These are phyloP conservation scores for Eumeta japonica DNA, from an alignment of 1,140 invertebrate genomes.

Conservation along the genomic window DNA sequence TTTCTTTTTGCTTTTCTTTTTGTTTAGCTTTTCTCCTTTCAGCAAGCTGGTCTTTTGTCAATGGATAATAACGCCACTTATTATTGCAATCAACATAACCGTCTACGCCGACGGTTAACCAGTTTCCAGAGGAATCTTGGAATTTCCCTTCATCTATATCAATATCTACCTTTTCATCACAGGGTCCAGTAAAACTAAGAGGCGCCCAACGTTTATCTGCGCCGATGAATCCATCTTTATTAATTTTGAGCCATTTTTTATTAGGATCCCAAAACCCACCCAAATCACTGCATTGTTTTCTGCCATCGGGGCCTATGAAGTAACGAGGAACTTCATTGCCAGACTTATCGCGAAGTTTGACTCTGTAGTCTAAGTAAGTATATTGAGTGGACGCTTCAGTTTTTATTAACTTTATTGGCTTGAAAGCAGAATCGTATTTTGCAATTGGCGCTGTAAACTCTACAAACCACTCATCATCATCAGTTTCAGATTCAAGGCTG, in stretches of 20 bases:
- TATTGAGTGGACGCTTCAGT: conserved; percentile 31
- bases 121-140: conserved; percentile 29
- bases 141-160: conserved; percentile 36
- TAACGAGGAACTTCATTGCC: conserved; percentile 42
- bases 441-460: conserved; percentile 47
- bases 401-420: conserved; percentile 31
- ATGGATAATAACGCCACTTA: conserved; percentile 34
- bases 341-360: conserved; percentile 36
- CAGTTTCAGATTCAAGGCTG: conserved; percentile 30
- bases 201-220: conserved; percentile 43
- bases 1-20: conserved; percentile 15
- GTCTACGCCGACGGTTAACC: conserved; percentile 39
- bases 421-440: conserved; percentile 33
- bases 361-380: conserved; percentile 39
- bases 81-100: conserved; percentile 33
- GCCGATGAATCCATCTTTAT: conserved; percentile 37
- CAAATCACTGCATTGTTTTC: conserved; percentile 43
- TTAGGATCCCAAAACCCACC: conserved; percentile 47
- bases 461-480: conserved; percentile 46
- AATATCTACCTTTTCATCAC: conserved; percentile 31
- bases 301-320: conserved; percentile 44
- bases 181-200: conserved; percentile 33
- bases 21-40: conserved; percentile 9
- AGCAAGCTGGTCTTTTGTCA: conserved; percentile 8
- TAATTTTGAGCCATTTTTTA: conserved; percentile 42